Conservation (phyloP, 2,888 invertebrate genomes). For the Ischnus inquisitorius region DNA sequence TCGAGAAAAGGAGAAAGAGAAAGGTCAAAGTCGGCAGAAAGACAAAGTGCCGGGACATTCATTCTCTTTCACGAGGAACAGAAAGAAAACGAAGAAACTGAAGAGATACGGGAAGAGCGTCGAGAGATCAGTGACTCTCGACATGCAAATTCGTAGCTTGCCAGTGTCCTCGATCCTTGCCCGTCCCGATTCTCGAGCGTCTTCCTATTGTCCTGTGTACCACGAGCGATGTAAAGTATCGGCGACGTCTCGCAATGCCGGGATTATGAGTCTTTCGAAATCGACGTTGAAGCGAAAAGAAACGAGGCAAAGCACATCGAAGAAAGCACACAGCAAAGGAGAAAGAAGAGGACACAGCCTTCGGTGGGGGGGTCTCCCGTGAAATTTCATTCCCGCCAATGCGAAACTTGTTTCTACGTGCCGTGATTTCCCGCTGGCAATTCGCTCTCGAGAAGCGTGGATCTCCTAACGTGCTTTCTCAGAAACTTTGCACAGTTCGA, state of each 20-base stretch:
- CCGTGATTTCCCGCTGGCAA: conserved; percentile 70
- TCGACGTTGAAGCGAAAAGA: conserved; percentile 34
- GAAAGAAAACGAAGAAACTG: conserved; percentile 52
- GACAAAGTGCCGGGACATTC: conserved; percentile 65
- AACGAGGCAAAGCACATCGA: background rate
- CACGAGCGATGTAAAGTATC: background rate
- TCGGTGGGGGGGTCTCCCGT: conserved; percentile 37
- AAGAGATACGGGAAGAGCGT: conserved; percentile 48
- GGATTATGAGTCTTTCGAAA: conserved; percentile 3
- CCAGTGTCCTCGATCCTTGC: conserved; percentile 27
- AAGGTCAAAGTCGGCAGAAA: conserved; percentile 53
- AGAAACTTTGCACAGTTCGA: conserved; percentile 69
- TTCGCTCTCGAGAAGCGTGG: conserved; percentile 63
- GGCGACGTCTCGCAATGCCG: background rate
- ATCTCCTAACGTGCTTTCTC: conserved; percentile 62
- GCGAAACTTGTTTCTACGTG: conserved; percentile 66
- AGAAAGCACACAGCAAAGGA: background rate
- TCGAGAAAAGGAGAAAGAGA: conserved; percentile 42
- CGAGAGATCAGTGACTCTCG: conserved; percentile 64
- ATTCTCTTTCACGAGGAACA: conserved; percentile 51
- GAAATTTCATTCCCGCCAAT: conserved; percentile 65
- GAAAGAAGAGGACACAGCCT: conserved; percentile 17
- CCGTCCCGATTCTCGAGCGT: background rate
- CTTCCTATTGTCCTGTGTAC: conserved; percentile 10
- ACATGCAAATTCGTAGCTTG: conserved; percentile 62